These are phyloP conservation scores for Mycalesis mineus DNA, from an alignment of 2,888 invertebrate genomes.

Conservation along the genomic window DNA sequence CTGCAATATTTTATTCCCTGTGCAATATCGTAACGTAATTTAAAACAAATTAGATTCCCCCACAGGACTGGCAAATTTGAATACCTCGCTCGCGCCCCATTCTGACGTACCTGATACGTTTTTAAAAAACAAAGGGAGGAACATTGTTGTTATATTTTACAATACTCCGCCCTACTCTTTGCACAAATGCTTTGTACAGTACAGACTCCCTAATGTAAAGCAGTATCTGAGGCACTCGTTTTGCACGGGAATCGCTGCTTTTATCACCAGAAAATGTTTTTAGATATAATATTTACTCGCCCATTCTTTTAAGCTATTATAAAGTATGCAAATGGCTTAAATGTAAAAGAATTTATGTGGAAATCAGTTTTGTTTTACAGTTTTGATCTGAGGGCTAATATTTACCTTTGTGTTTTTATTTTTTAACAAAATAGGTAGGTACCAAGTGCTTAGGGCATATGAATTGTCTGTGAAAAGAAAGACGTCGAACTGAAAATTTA, in stretches of 20 bases:
- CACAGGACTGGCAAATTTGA: conserved; percentile 67
- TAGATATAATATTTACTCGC: conserved; percentile 24
- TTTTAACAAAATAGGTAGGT: too few species aligned
- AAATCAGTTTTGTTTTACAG: too few species aligned
- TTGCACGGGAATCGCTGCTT: conserved; percentile 53
- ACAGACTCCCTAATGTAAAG: conserved; percentile 65
- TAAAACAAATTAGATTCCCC: conserved; percentile 77
- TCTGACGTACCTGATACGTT: conserved; percentile 50
- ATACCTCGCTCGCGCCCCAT: conserved; percentile 68
- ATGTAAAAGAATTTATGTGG: too few species aligned
- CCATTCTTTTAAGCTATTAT: conserved; percentile 7
- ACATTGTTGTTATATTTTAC: conserved; percentile 59
- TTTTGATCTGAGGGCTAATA: too few species aligned
- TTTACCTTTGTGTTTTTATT: too few species aligned
- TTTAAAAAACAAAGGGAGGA: conserved; percentile 71
- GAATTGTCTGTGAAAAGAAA: too few species aligned
- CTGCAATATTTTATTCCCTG: conserved; percentile 67
- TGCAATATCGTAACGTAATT: conserved; percentile 77
- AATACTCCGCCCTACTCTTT: conserved; percentile 51
- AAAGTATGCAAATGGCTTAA: too few species aligned
- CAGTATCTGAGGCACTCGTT: conserved; percentile 56
- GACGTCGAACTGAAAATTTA: too few species aligned
- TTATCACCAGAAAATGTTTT: conserved; percentile 47
- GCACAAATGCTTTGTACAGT: conserved; percentile 56
- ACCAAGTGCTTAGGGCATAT: too few species aligned